Evolutionary conservation across 2,797 vertebrate species (phyloP).

Genomic region (Podarcis lilfordi): DNA sequence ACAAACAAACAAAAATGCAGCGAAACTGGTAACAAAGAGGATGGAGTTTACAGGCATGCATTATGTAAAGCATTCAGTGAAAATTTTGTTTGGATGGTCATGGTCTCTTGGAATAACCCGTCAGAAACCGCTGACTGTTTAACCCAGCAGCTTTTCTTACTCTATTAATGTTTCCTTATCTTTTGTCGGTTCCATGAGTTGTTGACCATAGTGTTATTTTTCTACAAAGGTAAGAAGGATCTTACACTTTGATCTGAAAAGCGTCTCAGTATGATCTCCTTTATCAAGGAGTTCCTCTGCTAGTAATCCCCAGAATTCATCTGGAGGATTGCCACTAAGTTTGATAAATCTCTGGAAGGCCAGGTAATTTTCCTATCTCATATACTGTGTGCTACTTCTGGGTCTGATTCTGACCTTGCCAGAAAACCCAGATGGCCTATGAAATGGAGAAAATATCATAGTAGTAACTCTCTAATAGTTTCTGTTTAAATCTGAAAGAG

Average conservation of each 20-base stretch:
- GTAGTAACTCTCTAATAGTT: background rate
- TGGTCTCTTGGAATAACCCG: background rate
- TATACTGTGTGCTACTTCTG: background rate
- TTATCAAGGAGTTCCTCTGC: constrained; percentile 25
- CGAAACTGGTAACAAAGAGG: too few species aligned
- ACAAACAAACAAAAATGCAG: background rate
- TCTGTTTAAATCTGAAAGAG: constrained; percentile 35
- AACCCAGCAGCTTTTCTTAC: background rate
- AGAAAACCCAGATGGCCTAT: background rate
- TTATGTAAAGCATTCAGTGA: background rate
- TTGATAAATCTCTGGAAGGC: background rate
- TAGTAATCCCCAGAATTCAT: background rate
- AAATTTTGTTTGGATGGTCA: background rate
- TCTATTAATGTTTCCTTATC: constrained; percentile 5
- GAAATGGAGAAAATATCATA: constrained; percentile 21
- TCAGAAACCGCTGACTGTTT: background rate
- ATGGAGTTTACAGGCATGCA: background rate
- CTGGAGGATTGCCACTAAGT: background rate
- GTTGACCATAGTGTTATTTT: background rate
- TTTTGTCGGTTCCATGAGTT: constrained; percentile 12
- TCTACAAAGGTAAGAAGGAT: background rate
- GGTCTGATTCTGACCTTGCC: constrained; percentile 17
- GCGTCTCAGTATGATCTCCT: background rate
- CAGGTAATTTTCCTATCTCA: constrained; percentile 18
- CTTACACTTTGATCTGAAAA: constrained; percentile 19